phyloP scores from a whole-genome alignment of 2,888 invertebrate genomes.

The Epirrhoe tristata region DNA sequence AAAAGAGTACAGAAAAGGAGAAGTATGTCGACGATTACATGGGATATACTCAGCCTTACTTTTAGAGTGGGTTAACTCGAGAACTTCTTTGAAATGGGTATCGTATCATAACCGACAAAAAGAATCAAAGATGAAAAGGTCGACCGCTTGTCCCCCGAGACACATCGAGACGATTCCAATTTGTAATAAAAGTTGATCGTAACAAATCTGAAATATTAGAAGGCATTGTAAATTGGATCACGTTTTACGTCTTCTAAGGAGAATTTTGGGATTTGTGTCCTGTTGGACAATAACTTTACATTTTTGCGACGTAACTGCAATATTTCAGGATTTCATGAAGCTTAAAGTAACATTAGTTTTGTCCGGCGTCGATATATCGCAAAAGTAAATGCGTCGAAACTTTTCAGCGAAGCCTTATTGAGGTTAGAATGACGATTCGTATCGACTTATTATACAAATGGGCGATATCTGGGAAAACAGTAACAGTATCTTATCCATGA shows the following conservation, averaged over 20 bases:
- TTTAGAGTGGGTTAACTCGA: conserved; percentile 45
- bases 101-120: conserved; percentile 54
- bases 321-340: conserved; percentile 47
- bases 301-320: conserved; percentile 42
- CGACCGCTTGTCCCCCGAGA: conserved; percentile 59
- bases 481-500: conserved; percentile 73
- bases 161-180: conserved; percentile 71
- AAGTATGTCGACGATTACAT: not conserved
- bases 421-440: conserved; percentile 67
- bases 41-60: conserved; percentile 24
- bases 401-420: conserved; percentile 60
- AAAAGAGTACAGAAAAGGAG: not conserved
- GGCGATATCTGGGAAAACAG: conserved; percentile 70
- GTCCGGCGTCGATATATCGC: conserved; percentile 45
- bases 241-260: conserved; percentile 67
- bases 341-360: conserved; percentile 48
- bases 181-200: conserved; percentile 76
- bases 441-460: conserved; percentile 82
- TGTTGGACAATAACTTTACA: conserved; percentile 50
- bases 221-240: conserved; percentile 75
- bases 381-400: conserved; percentile 52
- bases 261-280: conserved; percentile 59
- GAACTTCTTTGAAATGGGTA: conserved; percentile 50
- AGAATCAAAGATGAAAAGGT: conserved; percentile 62
- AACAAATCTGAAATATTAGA: conserved; percentile 76